Conservation (phyloP, 30 jellyfish, hydroid and myxozoan genomes). For the Aurelia aurita complex sp. Pacific region DNA sequence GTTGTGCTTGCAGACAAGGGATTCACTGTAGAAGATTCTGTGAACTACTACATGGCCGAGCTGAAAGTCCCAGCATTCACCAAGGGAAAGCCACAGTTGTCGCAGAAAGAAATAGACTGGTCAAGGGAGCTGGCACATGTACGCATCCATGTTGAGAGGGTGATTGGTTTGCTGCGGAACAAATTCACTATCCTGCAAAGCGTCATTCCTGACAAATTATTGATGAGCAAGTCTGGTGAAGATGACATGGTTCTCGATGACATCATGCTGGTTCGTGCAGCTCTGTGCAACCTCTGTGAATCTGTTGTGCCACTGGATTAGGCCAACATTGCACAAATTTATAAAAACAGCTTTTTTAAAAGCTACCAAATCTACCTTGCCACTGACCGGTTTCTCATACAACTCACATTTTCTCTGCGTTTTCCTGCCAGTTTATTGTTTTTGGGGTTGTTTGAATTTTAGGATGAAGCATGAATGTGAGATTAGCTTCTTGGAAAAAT, state of each 20-base stretch:
- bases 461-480: too few species aligned
- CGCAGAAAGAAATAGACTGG: constrained; percentile 25
- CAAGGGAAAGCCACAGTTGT: constrained; percentile 45
- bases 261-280: constrained; percentile 3
- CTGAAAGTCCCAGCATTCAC: constrained; percentile 29
- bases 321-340: not conserved
- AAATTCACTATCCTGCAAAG: constrained; percentile 48
- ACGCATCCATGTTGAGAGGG: constrained; percentile 52
- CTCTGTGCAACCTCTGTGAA: constrained; percentile 22
- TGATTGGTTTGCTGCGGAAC: constrained; percentile 57
- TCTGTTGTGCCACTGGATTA: constrained; percentile 45
- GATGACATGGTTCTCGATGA: constrained; percentile 4
- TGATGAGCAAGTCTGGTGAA: constrained; percentile 12
- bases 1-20: too few species aligned
- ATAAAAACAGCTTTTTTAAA: not conserved
- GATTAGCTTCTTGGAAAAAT: too few species aligned
- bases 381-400: too few species aligned
- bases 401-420: too few species aligned
- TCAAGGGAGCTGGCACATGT: constrained; percentile 39
- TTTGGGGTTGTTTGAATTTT: too few species aligned
- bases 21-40: constrained; percentile 4
- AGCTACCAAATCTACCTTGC: not conserved
- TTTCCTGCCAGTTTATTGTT: too few species aligned
- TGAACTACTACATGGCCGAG: constrained; percentile 23
- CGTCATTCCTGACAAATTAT: constrained; percentile 15